Evolutionary conservation across 2,113 vertebrate species (phyloP).

Genomic region (Apodemus sylvaticus): DNA sequence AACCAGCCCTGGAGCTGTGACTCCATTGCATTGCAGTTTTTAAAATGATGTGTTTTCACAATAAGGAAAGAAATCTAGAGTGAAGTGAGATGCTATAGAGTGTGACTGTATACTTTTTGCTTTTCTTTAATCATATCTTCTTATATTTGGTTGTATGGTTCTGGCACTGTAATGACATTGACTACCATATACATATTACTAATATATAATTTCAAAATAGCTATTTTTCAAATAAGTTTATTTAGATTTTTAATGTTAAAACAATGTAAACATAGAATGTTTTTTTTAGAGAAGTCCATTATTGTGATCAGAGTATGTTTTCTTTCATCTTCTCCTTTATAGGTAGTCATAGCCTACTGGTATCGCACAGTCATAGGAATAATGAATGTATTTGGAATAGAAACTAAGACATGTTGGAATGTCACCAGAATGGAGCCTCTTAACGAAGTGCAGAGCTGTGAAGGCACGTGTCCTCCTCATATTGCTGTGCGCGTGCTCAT

Average conservation of each 20-base stretch:
- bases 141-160: not conserved
- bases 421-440: conserved; percentile 94
- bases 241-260: conserved; percentile 13
- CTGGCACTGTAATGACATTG: not conserved
- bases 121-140: conserved; percentile 49
- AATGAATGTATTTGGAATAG: conserved; percentile 89
- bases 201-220: conserved; percentile 11
- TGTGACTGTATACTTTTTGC: not conserved
- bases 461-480: conserved; percentile 87
- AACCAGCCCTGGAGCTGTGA: not conserved
- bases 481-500: not conserved
- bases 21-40: not conserved
- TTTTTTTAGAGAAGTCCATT: not conserved
- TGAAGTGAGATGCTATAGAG: conserved; percentile 16
- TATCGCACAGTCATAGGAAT: conserved; percentile 88
- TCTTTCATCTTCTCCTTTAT: conserved; percentile 60
- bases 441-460: conserved; percentile 96
- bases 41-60: not conserved
- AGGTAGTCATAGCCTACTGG: conserved; percentile 96
- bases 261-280: not conserved
- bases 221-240: conserved; percentile 17
- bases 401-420: conserved; percentile 96
- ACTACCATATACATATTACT: not conserved
- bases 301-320: not conserved
- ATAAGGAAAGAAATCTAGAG: not conserved